Conservation (phyloP, 1,140 invertebrate genomes). For the Hylyphantes graminicola region DNA sequence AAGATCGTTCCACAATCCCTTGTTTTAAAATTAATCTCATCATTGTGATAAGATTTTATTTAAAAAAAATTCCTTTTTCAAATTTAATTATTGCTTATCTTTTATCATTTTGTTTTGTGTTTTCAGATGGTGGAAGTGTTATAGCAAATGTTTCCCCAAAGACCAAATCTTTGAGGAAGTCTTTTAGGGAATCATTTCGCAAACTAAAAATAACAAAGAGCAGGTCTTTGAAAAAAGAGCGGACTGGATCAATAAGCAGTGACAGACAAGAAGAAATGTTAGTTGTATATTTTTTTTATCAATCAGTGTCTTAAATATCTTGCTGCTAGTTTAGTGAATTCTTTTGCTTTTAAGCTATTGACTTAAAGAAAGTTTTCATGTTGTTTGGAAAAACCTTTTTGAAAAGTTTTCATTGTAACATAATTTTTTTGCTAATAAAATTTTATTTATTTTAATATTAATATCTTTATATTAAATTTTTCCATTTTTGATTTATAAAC, state of each 20-base stretch:
- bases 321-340: background rate
- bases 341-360: background rate
- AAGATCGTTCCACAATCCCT: too few relatives aligned
- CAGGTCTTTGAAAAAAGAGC: constrained; percentile 41
- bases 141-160: constrained; percentile 49
- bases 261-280: constrained; percentile 51
- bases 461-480: too few relatives aligned
- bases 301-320: background rate
- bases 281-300: background rate
- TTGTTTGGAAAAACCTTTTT: too few relatives aligned
- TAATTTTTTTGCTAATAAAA: too few relatives aligned
- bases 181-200: constrained; percentile 58
- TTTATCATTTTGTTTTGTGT: constrained; percentile 10
- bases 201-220: constrained; percentile 48
- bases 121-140: constrained; percentile 35
- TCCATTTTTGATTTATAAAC: too few relatives aligned
- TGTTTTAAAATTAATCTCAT: too few relatives aligned
- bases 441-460: too few relatives aligned
- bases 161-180: constrained; percentile 46
- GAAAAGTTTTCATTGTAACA: too few relatives aligned
- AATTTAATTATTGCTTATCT: background rate
- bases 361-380: too few relatives aligned
- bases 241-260: constrained; percentile 47
- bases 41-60: too few relatives aligned
- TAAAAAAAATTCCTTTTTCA: too few relatives aligned